Conservation (phyloP, 2,888 invertebrate species). For the Phyllotreta cruciferae region DNA sequence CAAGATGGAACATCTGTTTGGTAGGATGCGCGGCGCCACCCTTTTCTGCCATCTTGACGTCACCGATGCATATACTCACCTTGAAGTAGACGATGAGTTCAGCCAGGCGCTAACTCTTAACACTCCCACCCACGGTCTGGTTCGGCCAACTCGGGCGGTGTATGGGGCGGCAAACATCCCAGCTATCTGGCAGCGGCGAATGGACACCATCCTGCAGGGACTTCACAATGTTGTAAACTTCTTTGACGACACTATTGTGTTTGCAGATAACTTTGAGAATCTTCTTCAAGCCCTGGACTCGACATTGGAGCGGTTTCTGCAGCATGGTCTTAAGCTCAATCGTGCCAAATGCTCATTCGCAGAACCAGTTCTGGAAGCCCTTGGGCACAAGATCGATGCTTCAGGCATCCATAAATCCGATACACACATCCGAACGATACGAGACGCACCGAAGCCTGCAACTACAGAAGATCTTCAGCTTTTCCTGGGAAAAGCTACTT, state of each 20-base stretch:
- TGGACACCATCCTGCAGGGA: not conserved
- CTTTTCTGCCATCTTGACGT: no score
- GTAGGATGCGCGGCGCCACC: not conserved
- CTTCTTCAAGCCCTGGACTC: not conserved
- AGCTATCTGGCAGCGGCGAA: slow-evolving; percentile 37
- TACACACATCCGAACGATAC: slow-evolving; percentile 29
- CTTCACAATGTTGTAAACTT: slow-evolving; percentile 7
- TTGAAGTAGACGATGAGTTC: no score
- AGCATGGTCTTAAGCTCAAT: slow-evolving; percentile 23
- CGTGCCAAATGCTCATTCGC: slow-evolving; percentile 27
- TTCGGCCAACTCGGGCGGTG: not conserved
- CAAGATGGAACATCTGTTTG: not conserved
- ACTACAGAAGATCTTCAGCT: slow-evolving; percentile 22
- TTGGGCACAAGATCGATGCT: slow-evolving; percentile 33
- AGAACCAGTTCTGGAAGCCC: not conserved
- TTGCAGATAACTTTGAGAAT: not conserved
- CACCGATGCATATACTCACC: no score
- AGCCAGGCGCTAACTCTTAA: no score
- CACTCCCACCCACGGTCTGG: no score
- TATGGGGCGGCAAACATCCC: slow-evolving; percentile 38
- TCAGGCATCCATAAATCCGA: not conserved
- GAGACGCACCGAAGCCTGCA: slow-evolving; percentile 34
- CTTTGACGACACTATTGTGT: slow-evolving; percentile 1
- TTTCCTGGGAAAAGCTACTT: slow-evolving; percentile 29
- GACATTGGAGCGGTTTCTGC: not conserved